Percentiles rank a stretch among this genome's conserved stretches.
Conservation (phyloP, 2,888 invertebrate species). For the Cerceris rybyensis region DNA sequence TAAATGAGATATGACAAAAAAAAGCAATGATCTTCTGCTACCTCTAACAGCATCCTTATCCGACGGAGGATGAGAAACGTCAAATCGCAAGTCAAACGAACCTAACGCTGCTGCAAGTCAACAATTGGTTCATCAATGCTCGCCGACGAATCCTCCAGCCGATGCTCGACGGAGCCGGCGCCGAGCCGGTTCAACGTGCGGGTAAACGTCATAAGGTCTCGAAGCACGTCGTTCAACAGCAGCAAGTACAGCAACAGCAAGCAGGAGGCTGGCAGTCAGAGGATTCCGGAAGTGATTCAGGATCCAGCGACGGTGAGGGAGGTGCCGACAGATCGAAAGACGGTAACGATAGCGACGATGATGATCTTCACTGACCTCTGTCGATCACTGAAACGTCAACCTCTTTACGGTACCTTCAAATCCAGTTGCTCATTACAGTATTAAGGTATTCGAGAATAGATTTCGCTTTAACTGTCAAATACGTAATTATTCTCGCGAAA, state of each 20-base stretch:
- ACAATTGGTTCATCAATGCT: slow-evolving; percentile 98
- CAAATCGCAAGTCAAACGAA: slow-evolving; percentile 94
- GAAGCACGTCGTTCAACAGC: slow-evolving; percentile 80
- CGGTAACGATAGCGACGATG: slow-evolving; percentile 79
- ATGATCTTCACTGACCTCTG: slow-evolving; percentile 81
- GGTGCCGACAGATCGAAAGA: slow-evolving; percentile 77
- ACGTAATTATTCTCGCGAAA: slow-evolving; percentile 80
- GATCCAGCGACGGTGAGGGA: slow-evolving; percentile 79
- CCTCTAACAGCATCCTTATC: slow-evolving; percentile 92
- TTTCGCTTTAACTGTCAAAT: slow-evolving; percentile 82
- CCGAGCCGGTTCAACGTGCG: slow-evolving; percentile 77
- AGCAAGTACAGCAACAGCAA: slow-evolving; percentile 74
- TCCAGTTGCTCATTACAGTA: slow-evolving; percentile 81
- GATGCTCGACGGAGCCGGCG: slow-evolving; percentile 91
- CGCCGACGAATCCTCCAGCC: slow-evolving; percentile 94
- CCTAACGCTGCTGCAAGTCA: slow-evolving; percentile 93
- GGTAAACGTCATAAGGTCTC: slow-evolving; percentile 81
- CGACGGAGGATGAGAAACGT: slow-evolving; percentile 96
- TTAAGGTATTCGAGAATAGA: slow-evolving; percentile 82
- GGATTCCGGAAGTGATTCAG: slow-evolving; percentile 79
- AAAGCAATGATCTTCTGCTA: neutral
- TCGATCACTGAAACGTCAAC: slow-evolving; percentile 73
- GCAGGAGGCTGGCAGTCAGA: slow-evolving; percentile 78
- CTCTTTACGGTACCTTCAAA: slow-evolving; percentile 79
- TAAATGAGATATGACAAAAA: neutral